phyloP scores from a whole-genome alignment of 2,113 vertebrate genomes.

The Naja naja region DNA sequence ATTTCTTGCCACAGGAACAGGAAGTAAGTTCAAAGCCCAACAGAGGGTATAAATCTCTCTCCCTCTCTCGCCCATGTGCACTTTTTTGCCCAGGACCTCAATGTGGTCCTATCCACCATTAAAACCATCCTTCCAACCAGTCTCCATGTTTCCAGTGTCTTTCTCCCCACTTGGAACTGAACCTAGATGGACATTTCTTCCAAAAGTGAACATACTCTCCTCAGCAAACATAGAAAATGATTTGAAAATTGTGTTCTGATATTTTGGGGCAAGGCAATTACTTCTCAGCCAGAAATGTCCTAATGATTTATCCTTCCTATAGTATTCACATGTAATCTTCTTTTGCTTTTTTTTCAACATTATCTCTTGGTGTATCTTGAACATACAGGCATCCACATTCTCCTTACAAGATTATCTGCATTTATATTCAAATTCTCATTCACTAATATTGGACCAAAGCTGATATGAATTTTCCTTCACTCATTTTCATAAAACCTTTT shows the following conservation, averaged over 20 bases:
- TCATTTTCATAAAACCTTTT: background rate
- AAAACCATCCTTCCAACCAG: too few relatives aligned
- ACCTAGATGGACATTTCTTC: too few relatives aligned
- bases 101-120: too few relatives aligned
- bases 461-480: background rate
- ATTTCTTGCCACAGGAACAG: too few relatives aligned
- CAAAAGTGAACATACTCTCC: background rate
- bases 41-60: too few relatives aligned
- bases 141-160: too few relatives aligned
- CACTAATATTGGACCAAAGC: background rate
- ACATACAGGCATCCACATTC: background rate
- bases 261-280: background rate
- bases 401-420: background rate
- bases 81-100: too few relatives aligned
- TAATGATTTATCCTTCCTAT: background rate
- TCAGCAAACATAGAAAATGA: background rate
- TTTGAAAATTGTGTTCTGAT: background rate
- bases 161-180: too few relatives aligned
- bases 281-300: background rate
- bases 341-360: background rate
- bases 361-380: background rate
- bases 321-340: background rate
- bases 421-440: background rate
- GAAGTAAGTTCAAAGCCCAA: too few relatives aligned
- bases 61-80: too few relatives aligned